Evolutionary conservation across 2,113 vertebrate genomes (phyloP), one percentile per base, ranked within the genome.

Genomic region (Gymnorhina tibicen): DNA sequence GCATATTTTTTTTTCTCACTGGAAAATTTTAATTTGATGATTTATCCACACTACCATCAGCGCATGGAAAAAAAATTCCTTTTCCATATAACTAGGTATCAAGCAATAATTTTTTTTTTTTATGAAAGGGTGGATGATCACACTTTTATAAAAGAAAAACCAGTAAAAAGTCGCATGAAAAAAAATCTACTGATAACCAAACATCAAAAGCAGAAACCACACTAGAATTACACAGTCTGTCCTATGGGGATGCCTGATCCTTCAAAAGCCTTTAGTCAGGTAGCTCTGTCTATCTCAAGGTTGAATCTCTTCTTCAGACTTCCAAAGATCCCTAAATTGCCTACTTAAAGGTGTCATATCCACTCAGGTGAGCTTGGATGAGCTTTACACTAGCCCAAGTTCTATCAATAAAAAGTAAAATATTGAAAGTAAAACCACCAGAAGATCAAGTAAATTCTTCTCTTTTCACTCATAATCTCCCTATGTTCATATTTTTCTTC

Each of bases 131-230:
- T 58, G 3, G 20, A 33, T 44, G 21, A 44, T 77, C 28, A 37
- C 3, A 0, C 1, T 16, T 28, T 32, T 6, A 9, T 78, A 53
- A 79, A 49, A 24, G 1, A 37, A 55, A 53, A 63, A 47, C 4
- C 1, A 2, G 3, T 6, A 30, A 72, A 53, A 46, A 16, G 0
- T 18, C 63, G 0, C 13, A 55, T 44, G 1, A 88, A 80, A 81
- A 59, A 53, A 22, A 21, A 49, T 4, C 16, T 70, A 3, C 20
- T 53, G 11, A 49, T 55, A 70, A 30, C 3, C 10, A 41, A 69
- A 41, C 2, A 24, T 41, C n/a, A 52, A 80, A 72, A 84, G 6
- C 2, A 58, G 27, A 77, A 87, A 46, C n/a, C 22, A 23, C 9
- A n/a, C 11, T 17, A n/a, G 28, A 78, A 80, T 77, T 46, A 46